Evolutionary conservation across 2,113 vertebrate genomes (phyloP), one percentile per base, ranked within the genome.

Genomic region (Etheostoma cragini): DNA sequence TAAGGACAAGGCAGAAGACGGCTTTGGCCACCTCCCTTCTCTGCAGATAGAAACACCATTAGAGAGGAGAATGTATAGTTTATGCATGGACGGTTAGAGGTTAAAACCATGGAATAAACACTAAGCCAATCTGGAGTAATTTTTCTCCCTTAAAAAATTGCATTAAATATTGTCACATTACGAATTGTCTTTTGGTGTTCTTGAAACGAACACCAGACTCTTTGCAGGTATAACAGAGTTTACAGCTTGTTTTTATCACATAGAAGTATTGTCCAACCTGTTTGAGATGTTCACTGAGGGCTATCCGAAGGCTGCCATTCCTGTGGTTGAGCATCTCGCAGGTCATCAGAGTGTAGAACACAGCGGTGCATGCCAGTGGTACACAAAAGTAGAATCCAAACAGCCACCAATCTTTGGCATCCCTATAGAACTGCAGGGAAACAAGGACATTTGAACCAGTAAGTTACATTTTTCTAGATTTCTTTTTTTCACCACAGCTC

Each of bases 351-450:
- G 98, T 97, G 86, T 99, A 99, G 89, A 99, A 99, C 81, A 98
- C 75, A 0, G 95, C 98, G 0, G 97, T 99, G 87, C 97, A 99
- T 13, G 92, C 93, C 84, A 99, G 90, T 0, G 98, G 98, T 69
- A 98, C 94, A 63, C 97, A 98, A 87, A 99, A 99, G 88, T 99
- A 99, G 93, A 99, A 98, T 35, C 96, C 97, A 38, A 99, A 99
- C 33, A 99, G 91, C 98, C 98, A 99, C 98, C 98, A 99, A 84
- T 97, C 97, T 90, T 99, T 99, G 22, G 86, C 95, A 0, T 95
- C 30, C 66, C 67, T 93, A 77, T 99, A 99, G 81, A 96, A 96
- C 98, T 99, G 83, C 6, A 81, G 52, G 22, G 11, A 81, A 21
- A 73, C 1, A 77, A 80, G 1, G 33, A 81, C 13, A 74, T 0